Base-by-base conservation (phyloP, 2,888 invertebrate genomes). In the Plebejus melissa region DNA sequence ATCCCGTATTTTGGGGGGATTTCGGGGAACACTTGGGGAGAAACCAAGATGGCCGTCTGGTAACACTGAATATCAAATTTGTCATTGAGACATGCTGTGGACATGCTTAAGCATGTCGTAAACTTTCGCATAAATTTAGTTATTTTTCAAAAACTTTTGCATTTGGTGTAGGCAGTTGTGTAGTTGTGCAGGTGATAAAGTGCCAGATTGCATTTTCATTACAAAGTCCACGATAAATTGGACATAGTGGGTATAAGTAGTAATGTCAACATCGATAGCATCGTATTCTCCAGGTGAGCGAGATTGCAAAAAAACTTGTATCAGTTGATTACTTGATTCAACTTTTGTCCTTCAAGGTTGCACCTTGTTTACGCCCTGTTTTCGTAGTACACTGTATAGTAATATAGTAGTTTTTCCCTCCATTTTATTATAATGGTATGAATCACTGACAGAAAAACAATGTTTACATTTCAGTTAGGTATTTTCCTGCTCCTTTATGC, bases 281-380 rank as follows among this genome's bases (percentile, higher is more conserved):
- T 41, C 70, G 70, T 70, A 22, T 70, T 41, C 70, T 70, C 70
- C 70, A 70, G 70, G 70, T 70, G 70, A 70, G 70, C 70, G n/a
- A 70, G 41, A 41, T 70, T 70, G 65, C 65, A 65, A 65, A 65
- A 58, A 65, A 65, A 65, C 65, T 13, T 65, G 65, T 22, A 22
- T 65, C 65, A 65, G 65, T 65, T 36, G 32, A 65, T 65, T 58
- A 58, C 58, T 58, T 32, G 60, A 32, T 65, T 65, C 32, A 32
- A 32, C 11, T 32, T 60, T 32, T 13, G 16, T 36, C 32, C 65
- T 36, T 65, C 13, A 65, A 65, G 65, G 65, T 65, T 13, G 32
- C 16, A 65, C 65, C 65, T 65, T 16, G 32, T 36, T 36, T 36
- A 36, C 32, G 32, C 65, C 60, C 28, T n/a, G 28, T 60, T 60